Evolutionary conservation across 2,113 vertebrate genomes (phyloP).

Genomic region (Gobio gobio): DNA sequence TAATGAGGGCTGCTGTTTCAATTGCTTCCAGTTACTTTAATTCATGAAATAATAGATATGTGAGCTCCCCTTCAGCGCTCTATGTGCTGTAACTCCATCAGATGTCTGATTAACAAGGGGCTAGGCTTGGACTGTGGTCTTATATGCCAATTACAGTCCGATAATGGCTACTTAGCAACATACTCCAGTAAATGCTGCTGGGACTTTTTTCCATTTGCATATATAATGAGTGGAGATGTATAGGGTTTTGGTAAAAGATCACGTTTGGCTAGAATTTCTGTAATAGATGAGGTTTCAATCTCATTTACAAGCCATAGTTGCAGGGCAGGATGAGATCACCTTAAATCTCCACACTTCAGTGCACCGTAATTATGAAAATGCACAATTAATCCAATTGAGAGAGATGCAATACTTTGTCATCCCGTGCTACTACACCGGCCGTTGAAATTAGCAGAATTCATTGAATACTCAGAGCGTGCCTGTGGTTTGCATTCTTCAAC

Average conservation of each 20-base stretch:
- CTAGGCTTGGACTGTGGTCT: slow-evolving; percentile 20
- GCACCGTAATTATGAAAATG: slow-evolving; percentile 6
- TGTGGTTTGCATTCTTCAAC: slow-evolving; percentile 32
- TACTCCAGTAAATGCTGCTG: slow-evolving; percentile 8
- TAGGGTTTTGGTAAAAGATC: slow-evolving; percentile 29
- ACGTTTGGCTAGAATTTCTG: slow-evolving; percentile 6
- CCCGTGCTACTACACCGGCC: not conserved
- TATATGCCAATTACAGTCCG: slow-evolving; percentile 30
- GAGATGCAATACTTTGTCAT: not conserved
- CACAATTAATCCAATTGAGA: not conserved
- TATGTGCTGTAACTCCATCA: slow-evolving; percentile 5
- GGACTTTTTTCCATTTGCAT: slow-evolving; percentile 44
- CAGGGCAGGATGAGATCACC: not conserved
- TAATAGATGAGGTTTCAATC: slow-evolving; percentile 23
- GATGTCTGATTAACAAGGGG: slow-evolving; percentile 18
- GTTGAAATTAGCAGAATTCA: slow-evolving; percentile 27
- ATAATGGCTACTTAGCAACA: slow-evolving; percentile 38
- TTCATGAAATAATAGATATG: slow-evolving; percentile 60
- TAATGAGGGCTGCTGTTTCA: slow-evolving; percentile 67
- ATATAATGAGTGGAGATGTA: slow-evolving; percentile 44
- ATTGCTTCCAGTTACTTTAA: slow-evolving; percentile 68
- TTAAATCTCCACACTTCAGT: not conserved
- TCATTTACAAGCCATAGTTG: not conserved
- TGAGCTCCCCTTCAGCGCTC: slow-evolving; percentile 37
- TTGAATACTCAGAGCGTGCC: not conserved